Conservation (phyloP, 2,888 invertebrate species). For the Mesorhabditis belari region DNA sequence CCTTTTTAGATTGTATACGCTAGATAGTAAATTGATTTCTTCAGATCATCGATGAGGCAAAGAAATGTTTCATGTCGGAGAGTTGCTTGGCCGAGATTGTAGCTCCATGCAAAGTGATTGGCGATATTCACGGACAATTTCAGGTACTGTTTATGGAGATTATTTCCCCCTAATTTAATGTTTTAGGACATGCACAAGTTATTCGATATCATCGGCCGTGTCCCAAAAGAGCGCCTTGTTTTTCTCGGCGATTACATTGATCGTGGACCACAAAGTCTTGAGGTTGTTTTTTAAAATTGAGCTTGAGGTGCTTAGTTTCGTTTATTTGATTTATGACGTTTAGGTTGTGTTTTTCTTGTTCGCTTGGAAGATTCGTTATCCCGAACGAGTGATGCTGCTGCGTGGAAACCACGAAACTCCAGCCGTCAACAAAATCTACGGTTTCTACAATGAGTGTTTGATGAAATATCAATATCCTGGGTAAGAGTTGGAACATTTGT, state of each 20-base stretch:
- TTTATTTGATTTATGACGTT: background rate
- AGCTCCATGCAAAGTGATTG: slow-evolving; percentile 43
- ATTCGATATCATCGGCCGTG: slow-evolving; percentile 41
- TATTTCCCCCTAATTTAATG: background rate
- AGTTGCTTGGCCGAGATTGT: slow-evolving; percentile 33
- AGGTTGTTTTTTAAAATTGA: slow-evolving; percentile 8
- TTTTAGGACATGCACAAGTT: slow-evolving; percentile 34
- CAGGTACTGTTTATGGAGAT: slow-evolving; percentile 10
- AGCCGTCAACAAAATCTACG: slow-evolving; percentile 44
- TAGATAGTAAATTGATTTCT: too few relatives aligned
- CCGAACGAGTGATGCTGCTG: slow-evolving; percentile 32
- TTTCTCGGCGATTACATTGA: slow-evolving; percentile 47
- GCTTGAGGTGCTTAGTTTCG: background rate
- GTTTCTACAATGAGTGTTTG: slow-evolving; percentile 39
- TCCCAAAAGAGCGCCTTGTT: slow-evolving; percentile 35
- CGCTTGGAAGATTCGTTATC: slow-evolving; percentile 41
- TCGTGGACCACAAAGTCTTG: slow-evolving; percentile 43
- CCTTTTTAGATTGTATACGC: too few relatives aligned
- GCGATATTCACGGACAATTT: slow-evolving; percentile 43
- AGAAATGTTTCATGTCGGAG: slow-evolving; percentile 27
- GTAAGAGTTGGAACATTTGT: background rate
- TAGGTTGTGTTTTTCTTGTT: slow-evolving; percentile 33
- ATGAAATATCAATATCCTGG: slow-evolving; percentile 28
- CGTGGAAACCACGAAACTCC: slow-evolving; percentile 48
- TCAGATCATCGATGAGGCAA: background rate